A percentile compares a stretch with the other conserved stretches of the same genome.
Evolutionary conservation across 2,113 vertebrate genomes (phyloP).

Genomic region (Lutjanus erythropterus): DNA sequence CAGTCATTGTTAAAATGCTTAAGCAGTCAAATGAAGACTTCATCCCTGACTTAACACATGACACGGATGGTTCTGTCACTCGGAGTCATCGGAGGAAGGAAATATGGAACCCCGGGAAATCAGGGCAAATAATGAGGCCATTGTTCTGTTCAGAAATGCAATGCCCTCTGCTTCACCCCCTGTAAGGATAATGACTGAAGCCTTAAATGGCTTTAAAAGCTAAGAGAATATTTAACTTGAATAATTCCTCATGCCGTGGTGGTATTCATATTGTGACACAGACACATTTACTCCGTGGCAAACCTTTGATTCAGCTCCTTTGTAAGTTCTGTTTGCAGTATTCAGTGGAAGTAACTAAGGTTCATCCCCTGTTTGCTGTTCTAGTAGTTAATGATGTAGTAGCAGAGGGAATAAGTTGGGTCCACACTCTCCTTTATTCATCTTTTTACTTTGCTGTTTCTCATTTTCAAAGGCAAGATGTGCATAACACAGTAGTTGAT

Average conservation of each 20-base stretch:
- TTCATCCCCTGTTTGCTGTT: conserved; percentile 60
- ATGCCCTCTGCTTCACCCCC: not conserved
- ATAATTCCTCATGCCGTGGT: conserved; percentile 18
- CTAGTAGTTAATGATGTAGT: conserved; percentile 75
- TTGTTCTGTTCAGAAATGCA: conserved; percentile 32
- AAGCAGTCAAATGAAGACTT: conserved; percentile 65
- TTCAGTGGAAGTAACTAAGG: conserved; percentile 41
- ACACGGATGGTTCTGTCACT: conserved; percentile 50
- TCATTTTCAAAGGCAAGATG: conserved; percentile 74
- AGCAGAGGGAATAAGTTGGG: conserved; percentile 54
- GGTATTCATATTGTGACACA: conserved; percentile 36
- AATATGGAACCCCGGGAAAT: conserved; percentile 61
- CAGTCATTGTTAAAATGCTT: conserved; percentile 77
- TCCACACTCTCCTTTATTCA: conserved; percentile 59
- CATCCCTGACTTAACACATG: conserved; percentile 57
- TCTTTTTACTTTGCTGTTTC: conserved; percentile 69
- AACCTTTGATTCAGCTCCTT: conserved; percentile 64
- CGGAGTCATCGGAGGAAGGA: conserved; percentile 30
- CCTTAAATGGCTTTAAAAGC: conserved; percentile 36
- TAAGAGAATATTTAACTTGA: conserved; percentile 29
- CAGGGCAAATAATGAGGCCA: conserved; percentile 42
- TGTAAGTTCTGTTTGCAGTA: conserved; percentile 52
- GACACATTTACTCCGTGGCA: conserved; percentile 14
- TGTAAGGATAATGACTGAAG: conserved; percentile 42
- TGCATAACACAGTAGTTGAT: conserved; percentile 71